Evolutionary conservation across 2,113 vertebrate species (phyloP).

Genomic region (Brachyistius frenatus): DNA sequence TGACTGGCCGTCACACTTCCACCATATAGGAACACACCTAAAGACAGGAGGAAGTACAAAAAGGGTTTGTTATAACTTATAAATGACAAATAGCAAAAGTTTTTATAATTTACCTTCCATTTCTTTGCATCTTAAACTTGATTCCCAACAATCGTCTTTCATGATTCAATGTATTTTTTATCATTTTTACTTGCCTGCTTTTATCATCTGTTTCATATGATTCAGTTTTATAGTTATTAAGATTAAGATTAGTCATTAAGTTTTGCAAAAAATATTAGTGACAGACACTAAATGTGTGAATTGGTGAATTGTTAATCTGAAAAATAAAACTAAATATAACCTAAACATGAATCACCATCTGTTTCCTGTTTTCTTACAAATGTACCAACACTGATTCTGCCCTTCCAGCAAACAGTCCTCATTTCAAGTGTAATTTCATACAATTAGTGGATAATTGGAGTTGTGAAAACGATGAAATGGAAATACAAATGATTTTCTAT

Average conservation of each 20-base stretch:
- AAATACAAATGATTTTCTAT: not conserved
- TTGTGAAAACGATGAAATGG: not conserved
- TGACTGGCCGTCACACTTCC: conserved; percentile 81
- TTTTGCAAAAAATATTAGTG: too few relatives aligned
- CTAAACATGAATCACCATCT: too few relatives aligned
- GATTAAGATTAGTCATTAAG: too few relatives aligned
- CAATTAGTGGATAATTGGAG: not conserved
- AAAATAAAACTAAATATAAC: too few relatives aligned
- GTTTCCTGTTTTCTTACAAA: too few relatives aligned
- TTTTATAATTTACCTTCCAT: not conserved
- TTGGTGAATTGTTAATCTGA: too few relatives aligned
- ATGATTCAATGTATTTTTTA: not conserved
- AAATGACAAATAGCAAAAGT: not conserved
- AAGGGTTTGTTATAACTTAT: not conserved
- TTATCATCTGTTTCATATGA: not conserved
- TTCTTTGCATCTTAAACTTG: not conserved
- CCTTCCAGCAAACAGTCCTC: too few relatives aligned
- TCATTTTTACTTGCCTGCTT: not conserved
- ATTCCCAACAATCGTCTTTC: not conserved
- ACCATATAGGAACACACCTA: conserved; percentile 82
- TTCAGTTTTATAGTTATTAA: too few relatives aligned
- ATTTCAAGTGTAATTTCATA: too few relatives aligned
- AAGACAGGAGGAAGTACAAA: not conserved
- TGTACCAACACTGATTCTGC: too few relatives aligned
- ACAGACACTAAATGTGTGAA: too few relatives aligned